phyloP scores from a whole-genome alignment of 2,113 vertebrate genomes.

The Rallus limicola region DNA sequence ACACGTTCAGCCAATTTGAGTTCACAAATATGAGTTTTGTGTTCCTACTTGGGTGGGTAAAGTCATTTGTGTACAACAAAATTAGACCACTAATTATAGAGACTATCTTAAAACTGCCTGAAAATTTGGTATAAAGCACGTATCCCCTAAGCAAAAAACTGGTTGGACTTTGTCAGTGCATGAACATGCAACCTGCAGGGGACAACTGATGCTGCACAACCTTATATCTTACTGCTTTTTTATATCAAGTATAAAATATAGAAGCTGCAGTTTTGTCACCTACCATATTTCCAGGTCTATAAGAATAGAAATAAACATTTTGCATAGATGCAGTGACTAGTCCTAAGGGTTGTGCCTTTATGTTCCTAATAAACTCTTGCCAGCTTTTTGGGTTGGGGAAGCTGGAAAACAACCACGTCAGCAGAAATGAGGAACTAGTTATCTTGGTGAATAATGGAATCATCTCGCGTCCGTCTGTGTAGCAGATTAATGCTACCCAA shows the following conservation, averaged over 20 bases:
- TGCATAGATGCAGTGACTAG: background rate
- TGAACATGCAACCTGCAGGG: background rate
- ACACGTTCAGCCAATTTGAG: slow-evolving; percentile 6
- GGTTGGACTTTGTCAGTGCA: background rate
- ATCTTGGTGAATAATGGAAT: slow-evolving; percentile 58
- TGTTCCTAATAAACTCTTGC: slow-evolving; percentile 8
- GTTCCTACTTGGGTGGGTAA: slow-evolving; percentile 43
- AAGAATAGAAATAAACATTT: background rate
- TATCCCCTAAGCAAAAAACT: background rate
- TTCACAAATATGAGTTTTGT: background rate
- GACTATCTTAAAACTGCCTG: slow-evolving; percentile 27
- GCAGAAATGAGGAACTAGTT: slow-evolving; percentile 58
- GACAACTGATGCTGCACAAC: background rate
- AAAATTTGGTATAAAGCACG: slow-evolving; percentile 24
- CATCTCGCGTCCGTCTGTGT: slow-evolving; percentile 15
- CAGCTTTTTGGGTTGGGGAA: slow-evolving; percentile 8
- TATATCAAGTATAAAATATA: background rate
- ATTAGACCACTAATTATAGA: slow-evolving; percentile 63
- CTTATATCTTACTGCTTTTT: background rate
- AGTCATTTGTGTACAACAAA: background rate
- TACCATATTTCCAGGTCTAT: background rate
- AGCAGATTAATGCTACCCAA: slow-evolving; percentile 58
- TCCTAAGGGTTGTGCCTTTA: background rate
- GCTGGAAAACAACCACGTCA: slow-evolving; percentile 54
- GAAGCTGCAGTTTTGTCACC: background rate